These are phyloP conservation scores for Piaya cayana DNA, from an alignment of 2,113 vertebrate species.

Conservation along the genomic window DNA sequence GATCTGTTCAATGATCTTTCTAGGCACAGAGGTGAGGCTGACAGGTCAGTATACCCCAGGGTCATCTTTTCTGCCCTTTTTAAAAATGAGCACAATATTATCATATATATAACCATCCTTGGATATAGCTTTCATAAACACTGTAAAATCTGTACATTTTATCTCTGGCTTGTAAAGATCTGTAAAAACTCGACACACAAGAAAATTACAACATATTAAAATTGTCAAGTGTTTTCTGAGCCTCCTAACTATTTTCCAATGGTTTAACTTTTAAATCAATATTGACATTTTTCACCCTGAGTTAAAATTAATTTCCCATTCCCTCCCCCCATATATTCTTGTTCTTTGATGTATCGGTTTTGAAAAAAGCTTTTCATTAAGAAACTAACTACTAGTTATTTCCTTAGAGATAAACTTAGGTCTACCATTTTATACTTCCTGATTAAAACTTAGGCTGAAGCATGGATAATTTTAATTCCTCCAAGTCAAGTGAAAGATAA, in stretches of 20 bases:
- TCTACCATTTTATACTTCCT: background rate
- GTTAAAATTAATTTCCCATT: background rate
- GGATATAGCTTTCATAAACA: background rate
- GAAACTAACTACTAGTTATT: background rate
- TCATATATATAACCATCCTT: background rate
- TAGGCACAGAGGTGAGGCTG: too few species aligned
- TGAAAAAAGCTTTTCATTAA: background rate
- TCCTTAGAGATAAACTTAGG: background rate
- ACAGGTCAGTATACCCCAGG: too few species aligned
- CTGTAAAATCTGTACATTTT: background rate
- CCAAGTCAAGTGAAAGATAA: background rate
- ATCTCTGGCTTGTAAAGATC: background rate
- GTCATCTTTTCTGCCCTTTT: too few species aligned
- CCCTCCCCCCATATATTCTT: background rate
- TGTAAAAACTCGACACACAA: background rate
- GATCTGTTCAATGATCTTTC: too few species aligned
- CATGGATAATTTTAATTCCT: background rate
- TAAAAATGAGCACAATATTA: too few species aligned
- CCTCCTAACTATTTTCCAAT: background rate
- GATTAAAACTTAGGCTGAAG: background rate
- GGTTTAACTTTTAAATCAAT: background rate
- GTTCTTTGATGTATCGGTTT: background rate
- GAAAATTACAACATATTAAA: background rate
- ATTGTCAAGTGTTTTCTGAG: background rate
- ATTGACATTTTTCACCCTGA: background rate